These are phyloP conservation scores for Plectus sambesii DNA, from an alignment of 1,140 invertebrate genomes.

Conservation along the genomic window DNA sequence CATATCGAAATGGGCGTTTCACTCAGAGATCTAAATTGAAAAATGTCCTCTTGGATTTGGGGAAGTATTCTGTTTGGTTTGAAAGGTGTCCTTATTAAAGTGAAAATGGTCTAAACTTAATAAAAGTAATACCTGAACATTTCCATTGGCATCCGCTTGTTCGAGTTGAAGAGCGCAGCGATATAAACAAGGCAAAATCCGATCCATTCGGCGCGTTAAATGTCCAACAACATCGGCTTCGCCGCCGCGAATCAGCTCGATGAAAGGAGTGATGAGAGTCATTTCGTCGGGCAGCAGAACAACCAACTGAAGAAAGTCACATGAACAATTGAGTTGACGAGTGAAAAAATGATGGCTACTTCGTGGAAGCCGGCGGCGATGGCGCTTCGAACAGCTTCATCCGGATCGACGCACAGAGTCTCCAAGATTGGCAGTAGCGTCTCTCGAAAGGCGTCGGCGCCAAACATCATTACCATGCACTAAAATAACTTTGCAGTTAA, in stretches of 20 bases:
- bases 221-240: slow-evolving; percentile 37
- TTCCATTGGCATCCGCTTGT: slow-evolving; percentile 11
- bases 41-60: too few relatives aligned
- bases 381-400: slow-evolving; percentile 31
- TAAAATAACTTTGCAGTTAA: slow-evolving; percentile 6
- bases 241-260: slow-evolving; percentile 39
- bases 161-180: slow-evolving; percentile 9
- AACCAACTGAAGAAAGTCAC: too few relatives aligned
- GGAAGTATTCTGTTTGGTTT: too few relatives aligned
- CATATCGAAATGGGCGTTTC: too few relatives aligned
- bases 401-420: slow-evolving; percentile 17
- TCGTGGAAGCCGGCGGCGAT: slow-evolving; percentile 43
- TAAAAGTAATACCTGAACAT: too few relatives aligned
- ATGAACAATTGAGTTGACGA: too few relatives aligned
- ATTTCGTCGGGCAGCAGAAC: slow-evolving; percentile 24
- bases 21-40: too few relatives aligned
- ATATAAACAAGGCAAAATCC: slow-evolving; percentile 31
- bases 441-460: too few relatives aligned
- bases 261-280: slow-evolving; percentile 30
- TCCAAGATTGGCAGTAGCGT: slow-evolving; percentile 14
- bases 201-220: slow-evolving; percentile 30
- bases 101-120: too few relatives aligned
- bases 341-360: too few relatives aligned
- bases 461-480: slow-evolving; percentile 20
- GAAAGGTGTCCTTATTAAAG: too few relatives aligned